Conservation (phyloP, 1,140 invertebrate species). For the Drosophila pseudoobscura region DNA sequence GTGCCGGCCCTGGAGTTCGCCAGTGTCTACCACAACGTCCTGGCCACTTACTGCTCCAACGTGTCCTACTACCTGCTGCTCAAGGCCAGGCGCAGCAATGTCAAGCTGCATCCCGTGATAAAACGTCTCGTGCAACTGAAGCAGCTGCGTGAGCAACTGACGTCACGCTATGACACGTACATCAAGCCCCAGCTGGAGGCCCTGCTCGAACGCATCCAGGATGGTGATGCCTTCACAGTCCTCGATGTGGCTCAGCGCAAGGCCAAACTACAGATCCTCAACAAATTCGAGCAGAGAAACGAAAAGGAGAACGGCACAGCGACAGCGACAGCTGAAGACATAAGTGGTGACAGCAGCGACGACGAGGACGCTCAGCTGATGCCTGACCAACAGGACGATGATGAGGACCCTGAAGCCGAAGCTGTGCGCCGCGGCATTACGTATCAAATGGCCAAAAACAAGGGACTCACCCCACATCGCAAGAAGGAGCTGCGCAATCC, state of each 20-base stretch:
- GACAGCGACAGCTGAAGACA: neutral
- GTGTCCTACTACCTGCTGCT: constrained; percentile 93
- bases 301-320: constrained; percentile 63
- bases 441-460: constrained; percentile 97
- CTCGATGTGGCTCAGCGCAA: constrained; percentile 70
- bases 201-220: constrained; percentile 84
- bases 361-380: neutral
- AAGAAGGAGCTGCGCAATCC: constrained; percentile 97
- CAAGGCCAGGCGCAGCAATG: constrained; percentile 88
- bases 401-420: constrained; percentile 67
- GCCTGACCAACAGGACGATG: constrained; percentile 58
- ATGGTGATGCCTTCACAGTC: constrained; percentile 84
- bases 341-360: neutral
- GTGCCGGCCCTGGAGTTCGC: constrained; percentile 85
- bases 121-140: constrained; percentile 92
- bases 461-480: constrained; percentile 93
- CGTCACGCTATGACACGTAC: constrained; percentile 74
- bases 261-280: constrained; percentile 75
- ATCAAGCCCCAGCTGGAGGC: constrained; percentile 87
- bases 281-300: constrained; percentile 43
- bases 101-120: constrained; percentile 93
- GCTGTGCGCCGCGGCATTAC: constrained; percentile 91
- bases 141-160: constrained; percentile 89
- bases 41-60: constrained; percentile 93
- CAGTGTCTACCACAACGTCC: constrained; percentile 88